phyloP scores from a whole-genome alignment of 2,797 vertebrate species.

The Eulemur mongoz region DNA sequence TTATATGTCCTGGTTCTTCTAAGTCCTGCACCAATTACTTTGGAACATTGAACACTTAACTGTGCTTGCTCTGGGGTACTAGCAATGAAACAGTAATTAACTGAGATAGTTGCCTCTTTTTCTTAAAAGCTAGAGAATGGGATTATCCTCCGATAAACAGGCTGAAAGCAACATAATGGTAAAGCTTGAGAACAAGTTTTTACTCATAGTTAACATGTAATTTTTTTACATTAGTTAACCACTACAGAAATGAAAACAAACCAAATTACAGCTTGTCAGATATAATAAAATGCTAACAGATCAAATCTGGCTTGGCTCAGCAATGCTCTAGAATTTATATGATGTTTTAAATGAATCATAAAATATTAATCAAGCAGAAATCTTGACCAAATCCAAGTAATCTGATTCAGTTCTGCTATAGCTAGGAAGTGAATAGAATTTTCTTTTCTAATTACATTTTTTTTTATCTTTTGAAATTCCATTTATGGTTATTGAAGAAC shows the following conservation, averaged over 20 bases:
- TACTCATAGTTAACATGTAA: slow-evolving; percentile 64
- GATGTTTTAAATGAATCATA: slow-evolving; percentile 75
- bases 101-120: slow-evolving; percentile 77
- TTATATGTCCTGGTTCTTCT: slow-evolving; percentile 42
- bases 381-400: slow-evolving; percentile 67
- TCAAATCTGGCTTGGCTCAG: slow-evolving; percentile 65
- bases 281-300: slow-evolving; percentile 70
- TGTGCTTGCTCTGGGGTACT: slow-evolving; percentile 77
- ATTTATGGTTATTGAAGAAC: slow-evolving; percentile 51
- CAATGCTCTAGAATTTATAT: slow-evolving; percentile 61
- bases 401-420: slow-evolving; percentile 43
- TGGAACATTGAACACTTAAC: slow-evolving; percentile 73
- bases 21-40: slow-evolving; percentile 74
- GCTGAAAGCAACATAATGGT: slow-evolving; percentile 75
- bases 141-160: slow-evolving; percentile 79
- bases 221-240: slow-evolving; percentile 75
- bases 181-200: slow-evolving; percentile 70
- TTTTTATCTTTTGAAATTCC: slow-evolving; percentile 36
- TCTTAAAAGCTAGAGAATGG: slow-evolving; percentile 77
- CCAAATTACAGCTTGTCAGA: slow-evolving; percentile 67
- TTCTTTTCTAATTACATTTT: slow-evolving; percentile 62
- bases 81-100: slow-evolving; percentile 84
- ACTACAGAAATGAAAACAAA: slow-evolving; percentile 72
- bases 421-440: slow-evolving; percentile 46
- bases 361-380: slow-evolving; percentile 41